Conservation (phyloP, 2,797 vertebrate genomes). For the Takifugu ocellatus region DNA sequence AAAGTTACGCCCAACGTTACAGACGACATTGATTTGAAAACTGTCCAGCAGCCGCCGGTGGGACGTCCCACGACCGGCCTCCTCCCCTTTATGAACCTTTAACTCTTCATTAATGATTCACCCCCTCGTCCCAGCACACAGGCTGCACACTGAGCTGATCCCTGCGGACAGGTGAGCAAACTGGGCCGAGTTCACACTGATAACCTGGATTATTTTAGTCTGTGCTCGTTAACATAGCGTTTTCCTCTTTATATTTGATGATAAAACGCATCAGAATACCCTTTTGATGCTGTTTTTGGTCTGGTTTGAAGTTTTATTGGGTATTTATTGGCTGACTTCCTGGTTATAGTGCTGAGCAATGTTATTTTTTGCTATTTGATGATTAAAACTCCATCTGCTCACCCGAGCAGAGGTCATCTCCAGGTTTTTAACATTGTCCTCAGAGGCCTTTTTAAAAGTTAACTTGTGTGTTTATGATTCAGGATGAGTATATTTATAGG, state of each 20-base stretch:
- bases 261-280: not conserved
- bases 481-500: too few relatives aligned
- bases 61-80: not conserved
- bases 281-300: not conserved
- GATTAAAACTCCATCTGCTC: too few relatives aligned
- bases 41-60: not conserved
- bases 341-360: too few relatives aligned
- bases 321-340: too few relatives aligned
- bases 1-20: too few relatives aligned
- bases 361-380: too few relatives aligned
- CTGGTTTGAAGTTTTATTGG: not conserved
- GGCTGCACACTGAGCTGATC: constrained; percentile 3
- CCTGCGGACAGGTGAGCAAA: constrained; percentile 45
- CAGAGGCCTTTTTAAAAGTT: too few relatives aligned
- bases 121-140: constrained; percentile 19
- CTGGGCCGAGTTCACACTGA: not conserved
- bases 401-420: too few relatives aligned
- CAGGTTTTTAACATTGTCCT: too few relatives aligned
- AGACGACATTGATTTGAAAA: constrained; percentile 33
- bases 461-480: too few relatives aligned
- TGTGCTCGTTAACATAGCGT: not conserved
- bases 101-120: constrained; percentile 62
- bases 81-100: constrained; percentile 16
- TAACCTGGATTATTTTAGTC: not conserved
- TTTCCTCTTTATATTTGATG: not conserved